Conservation (phyloP, 2,888 invertebrate genomes). For the Agrotis puta region DNA sequence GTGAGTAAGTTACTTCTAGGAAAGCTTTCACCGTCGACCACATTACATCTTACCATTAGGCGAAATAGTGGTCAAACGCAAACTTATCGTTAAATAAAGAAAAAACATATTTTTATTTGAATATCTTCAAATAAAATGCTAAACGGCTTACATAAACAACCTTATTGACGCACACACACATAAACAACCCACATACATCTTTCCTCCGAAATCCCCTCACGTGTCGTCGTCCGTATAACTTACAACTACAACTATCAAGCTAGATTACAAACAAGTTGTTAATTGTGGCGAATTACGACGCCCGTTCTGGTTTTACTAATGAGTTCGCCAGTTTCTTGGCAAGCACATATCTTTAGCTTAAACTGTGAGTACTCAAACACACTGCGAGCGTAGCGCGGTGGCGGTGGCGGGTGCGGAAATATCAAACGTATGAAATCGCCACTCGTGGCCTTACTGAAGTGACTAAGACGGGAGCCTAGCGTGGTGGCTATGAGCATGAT, state of each 20-base stretch:
- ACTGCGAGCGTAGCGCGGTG: no score
- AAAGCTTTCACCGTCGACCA: no score
- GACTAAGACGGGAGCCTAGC: no score
- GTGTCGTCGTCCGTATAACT: slow-evolving; percentile 46
- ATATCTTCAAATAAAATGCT: neutral
- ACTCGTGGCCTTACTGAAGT: no score
- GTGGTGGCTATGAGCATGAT: no score
- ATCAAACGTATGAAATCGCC: no score
- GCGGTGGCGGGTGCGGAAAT: no score
- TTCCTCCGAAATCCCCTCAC: slow-evolving; percentile 22
- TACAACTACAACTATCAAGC: slow-evolving; percentile 58
- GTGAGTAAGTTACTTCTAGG: no score
- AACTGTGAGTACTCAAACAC: slow-evolving; percentile 49
- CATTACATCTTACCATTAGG: no score
- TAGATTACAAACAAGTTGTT: slow-evolving; percentile 66
- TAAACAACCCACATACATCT: neutral
- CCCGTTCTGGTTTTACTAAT: slow-evolving; percentile 77
- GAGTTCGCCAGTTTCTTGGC: slow-evolving; percentile 82
- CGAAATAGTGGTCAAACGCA: no score
- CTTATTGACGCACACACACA: slow-evolving; percentile 2
- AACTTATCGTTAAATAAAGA: no score
- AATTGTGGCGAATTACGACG: slow-evolving; percentile 68
- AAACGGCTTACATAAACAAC: neutral
- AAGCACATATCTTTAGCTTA: slow-evolving; percentile 80
- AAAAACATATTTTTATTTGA: no score